Evolutionary conservation across 2,797 vertebrate species (phyloP).

Genomic region (Cichlasoma orientale): DNA sequence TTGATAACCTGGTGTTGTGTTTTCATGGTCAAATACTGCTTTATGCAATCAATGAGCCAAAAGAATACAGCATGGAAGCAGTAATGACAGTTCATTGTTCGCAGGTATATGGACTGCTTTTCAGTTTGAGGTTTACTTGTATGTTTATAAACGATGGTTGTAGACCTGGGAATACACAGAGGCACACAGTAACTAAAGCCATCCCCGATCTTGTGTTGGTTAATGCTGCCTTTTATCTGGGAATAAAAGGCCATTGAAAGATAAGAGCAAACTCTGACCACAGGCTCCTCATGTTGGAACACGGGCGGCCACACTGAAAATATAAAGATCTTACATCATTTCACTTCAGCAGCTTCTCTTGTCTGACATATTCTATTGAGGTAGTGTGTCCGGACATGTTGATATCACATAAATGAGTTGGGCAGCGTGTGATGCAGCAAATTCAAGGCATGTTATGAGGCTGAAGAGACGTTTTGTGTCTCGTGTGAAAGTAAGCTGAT

Average conservation of each 20-base stretch:
- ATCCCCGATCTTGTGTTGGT: constrained; percentile 23
- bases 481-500: background rate
- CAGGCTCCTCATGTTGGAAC: constrained; percentile 62
- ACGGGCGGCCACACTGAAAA: constrained; percentile 28
- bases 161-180: constrained; percentile 23
- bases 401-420: constrained; percentile 19
- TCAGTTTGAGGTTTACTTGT: constrained; percentile 7
- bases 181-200: constrained; percentile 51
- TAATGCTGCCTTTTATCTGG: constrained; percentile 49
- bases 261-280: constrained; percentile 55
- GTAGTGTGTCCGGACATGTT: constrained; percentile 21
- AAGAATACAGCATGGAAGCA: background rate
- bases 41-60: background rate
- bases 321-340: constrained; percentile 18
- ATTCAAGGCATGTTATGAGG: background rate
- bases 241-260: constrained; percentile 64
- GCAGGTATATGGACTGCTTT: constrained; percentile 1
- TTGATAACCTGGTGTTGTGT: background rate
- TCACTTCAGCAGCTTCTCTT: background rate
- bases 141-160: constrained; percentile 30
- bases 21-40: background rate
- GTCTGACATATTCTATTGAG: background rate
- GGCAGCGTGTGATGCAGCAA: background rate
- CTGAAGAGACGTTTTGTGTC: background rate
- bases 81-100: background rate